Base-by-base conservation (phyloP, 2,888 invertebrate genomes). In the Thumatha senex region DNA sequence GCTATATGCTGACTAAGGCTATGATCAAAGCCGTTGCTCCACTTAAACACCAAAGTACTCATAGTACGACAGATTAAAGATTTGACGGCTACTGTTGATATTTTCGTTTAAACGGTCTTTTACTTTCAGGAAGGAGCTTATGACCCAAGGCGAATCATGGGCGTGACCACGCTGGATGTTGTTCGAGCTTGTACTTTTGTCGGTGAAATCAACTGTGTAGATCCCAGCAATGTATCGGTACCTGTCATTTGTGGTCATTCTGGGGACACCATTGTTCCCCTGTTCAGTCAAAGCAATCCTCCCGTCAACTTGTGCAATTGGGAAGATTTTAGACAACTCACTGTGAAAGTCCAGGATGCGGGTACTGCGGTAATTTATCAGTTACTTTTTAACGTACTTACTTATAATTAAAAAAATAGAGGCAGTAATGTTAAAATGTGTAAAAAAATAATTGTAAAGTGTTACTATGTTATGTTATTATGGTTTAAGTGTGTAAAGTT, bases 211-310 rank as follows among this genome's bases (percentile, higher is more conserved):
- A 97, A 98, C 93, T 94, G 95, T 39, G 92, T 98, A 51, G 96
- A 98, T 89, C 98, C 98, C 1, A 92, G 94, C 67, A 88, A 94
- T 59, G 96, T 98, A 1, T 94, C 94, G 76, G 94, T 98, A 52
- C 99, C 99, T 4, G 98, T 99, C 13, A 96, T 99, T 80, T 99
- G 99, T 35, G 99, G 99, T 1, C 99, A 99, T 92, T 97, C 99
- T 29, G 99, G 99, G 33, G 95, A 98, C 58, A 99, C 99, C 70
- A 99, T 99, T 86, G 96, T 99, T 78, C 99, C 99, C 0, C 80
- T 99, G 62, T 95, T 99, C 61, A 98, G 98, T 15, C 99, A 99
- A 92, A 94, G 96, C 68, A 94, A 95, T 54, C 99, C 99, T 0
- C 84, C 93, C 0, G 96, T 97, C 30, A 94, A 95, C 49, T 96